Base-by-base conservation (phyloP, 2,113 vertebrate species). In the Upupa epops region DNA sequence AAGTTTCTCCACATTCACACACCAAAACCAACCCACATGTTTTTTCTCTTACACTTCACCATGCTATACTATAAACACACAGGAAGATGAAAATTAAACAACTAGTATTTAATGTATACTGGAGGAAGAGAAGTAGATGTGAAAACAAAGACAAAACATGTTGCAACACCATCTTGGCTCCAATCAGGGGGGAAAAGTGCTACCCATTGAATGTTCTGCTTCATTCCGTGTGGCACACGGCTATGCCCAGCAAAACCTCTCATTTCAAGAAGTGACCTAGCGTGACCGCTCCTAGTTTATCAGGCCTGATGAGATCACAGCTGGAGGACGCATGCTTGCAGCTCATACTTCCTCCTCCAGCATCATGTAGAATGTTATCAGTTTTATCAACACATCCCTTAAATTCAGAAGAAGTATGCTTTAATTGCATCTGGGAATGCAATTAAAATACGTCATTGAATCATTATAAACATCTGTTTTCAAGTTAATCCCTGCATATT, bases 351-450 rank as follows among this genome's bases (percentile, higher is more conserved):
- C 88, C 71, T 93, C n/a, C 85, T 81, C 66, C 76, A 83, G 63
- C 63, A 90, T 90, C 83, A 77, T 83, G 94, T 21, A 91, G 83
- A 95, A 96, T 86, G 85, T 93, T 96, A 93, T 95, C 89, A 87
- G 86, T 66, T 93, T 92, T 78, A 96, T 94, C 93, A 96, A 89
- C 51, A 96, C 63, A 90, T 94, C 93, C 93, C 92, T 55, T 90
- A 86, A 81, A 96, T 55, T 61, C 88, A 92, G 91, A 92, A 90
- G 58, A 68, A 77, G 63, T 71, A 89, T 91, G 74, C 46, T 95
- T 82, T 88, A 93, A 88, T 84, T 88, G 76, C 34, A 21, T 68
- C 86, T 96, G 94, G 90, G 66, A 93, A 96, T 95, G 92, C 81
- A 90, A 81, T 96, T 94, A 93, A 76, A 84, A 45, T 64, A 90